These are phyloP conservation scores for Thripadectes ignobilis DNA, from an alignment of 2,797 vertebrate genomes.

Conservation along the genomic window DNA sequence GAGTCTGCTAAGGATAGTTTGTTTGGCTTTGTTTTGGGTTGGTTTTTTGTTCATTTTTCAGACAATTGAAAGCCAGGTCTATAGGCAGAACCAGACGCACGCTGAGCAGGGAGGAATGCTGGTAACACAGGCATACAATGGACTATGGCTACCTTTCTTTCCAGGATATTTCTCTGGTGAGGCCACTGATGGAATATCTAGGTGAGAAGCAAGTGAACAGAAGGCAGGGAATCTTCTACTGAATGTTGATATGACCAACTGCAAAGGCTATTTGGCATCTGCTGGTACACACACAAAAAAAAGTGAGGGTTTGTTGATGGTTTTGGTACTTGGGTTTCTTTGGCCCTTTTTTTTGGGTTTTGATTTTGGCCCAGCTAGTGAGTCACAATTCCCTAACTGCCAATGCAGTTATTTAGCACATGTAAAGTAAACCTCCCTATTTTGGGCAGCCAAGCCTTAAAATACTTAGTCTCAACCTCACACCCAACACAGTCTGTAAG, in stretches of 20 bases:
- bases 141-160: not conserved
- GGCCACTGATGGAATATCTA: not conserved
- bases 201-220: not conserved
- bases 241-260: not conserved
- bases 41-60: not conserved
- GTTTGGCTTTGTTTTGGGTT: not conserved
- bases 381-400: not conserved
- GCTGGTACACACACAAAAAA: not conserved
- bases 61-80: not conserved
- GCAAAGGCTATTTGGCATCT: not conserved
- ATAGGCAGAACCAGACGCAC: not conserved
- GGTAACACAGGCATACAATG: not conserved
- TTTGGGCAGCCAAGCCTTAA: not conserved
- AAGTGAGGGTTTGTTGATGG: not conserved
- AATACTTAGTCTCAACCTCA: not conserved
- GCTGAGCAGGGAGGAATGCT: not conserved
- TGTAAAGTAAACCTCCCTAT: not conserved
- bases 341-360: not conserved
- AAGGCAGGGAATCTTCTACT: not conserved
- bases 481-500: fast-evolving
- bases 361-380: not conserved
- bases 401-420: not conserved
- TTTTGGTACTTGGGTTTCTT: not conserved
- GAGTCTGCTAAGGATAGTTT: not conserved
- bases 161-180: not conserved